A percentile compares a stretch with the other conserved stretches of the same genome.
Conservation (phyloP, 2,797 vertebrate species). For the Macropodus opercularis region DNA sequence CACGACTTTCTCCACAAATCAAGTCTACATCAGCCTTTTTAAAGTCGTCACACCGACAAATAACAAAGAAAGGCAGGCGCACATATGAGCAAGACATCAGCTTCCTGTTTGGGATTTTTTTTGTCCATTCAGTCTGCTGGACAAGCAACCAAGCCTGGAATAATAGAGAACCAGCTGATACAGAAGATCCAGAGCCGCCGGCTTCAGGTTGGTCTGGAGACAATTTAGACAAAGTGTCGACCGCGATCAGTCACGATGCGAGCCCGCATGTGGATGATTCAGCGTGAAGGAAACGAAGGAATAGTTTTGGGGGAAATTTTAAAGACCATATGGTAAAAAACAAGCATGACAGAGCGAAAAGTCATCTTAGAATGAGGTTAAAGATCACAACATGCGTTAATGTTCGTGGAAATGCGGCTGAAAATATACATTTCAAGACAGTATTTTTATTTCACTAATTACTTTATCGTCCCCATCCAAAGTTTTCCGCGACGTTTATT, state of each 20-base stretch:
- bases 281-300: not conserved
- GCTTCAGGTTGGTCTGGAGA: slow-evolving; percentile 3
- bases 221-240: not conserved
- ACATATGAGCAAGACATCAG: slow-evolving; percentile 36
- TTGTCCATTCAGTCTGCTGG: slow-evolving; percentile 36
- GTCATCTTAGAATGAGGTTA: not conserved
- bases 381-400: not conserved
- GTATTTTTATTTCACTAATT: no score
- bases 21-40: not conserved
- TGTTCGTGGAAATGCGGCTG: not conserved
- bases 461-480: no score
- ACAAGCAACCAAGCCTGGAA: slow-evolving; percentile 43
- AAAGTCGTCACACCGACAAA: not conserved
- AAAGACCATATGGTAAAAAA: not conserved
- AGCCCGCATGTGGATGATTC: slow-evolving; percentile 16
- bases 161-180: slow-evolving; percentile 41
- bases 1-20: not conserved
- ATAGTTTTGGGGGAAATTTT: not conserved
- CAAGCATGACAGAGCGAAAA: not conserved
- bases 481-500: no score
- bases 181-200: slow-evolving; percentile 2
- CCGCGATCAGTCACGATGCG: slow-evolving; percentile 2
- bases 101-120: slow-evolving; percentile 56
- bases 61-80: slow-evolving; percentile 37
- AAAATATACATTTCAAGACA: no score